Evolutionary conservation across 2,888 invertebrate genomes (phyloP).

Genomic region (Gymnoscelis rufifasciata): DNA sequence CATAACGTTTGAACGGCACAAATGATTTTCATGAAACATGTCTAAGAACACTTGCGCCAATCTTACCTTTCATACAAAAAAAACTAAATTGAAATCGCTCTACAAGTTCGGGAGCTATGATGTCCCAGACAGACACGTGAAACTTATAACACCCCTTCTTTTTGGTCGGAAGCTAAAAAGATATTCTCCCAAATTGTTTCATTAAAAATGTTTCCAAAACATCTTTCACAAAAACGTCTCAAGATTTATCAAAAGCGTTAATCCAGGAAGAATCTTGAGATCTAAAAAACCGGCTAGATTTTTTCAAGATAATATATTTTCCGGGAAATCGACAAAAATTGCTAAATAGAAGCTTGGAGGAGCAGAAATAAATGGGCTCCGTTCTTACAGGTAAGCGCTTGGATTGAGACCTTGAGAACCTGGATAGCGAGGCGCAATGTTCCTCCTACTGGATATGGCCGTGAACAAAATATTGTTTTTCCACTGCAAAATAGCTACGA

Average conservation of each 20-base stretch:
- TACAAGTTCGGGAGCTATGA: too few relatives aligned
- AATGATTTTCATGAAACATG: too few relatives aligned
- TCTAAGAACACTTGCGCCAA: too few relatives aligned
- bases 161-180: too few relatives aligned
- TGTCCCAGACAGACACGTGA: too few relatives aligned
- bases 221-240: not conserved
- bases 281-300: slow-evolving; percentile 5
- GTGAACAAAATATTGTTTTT: too few relatives aligned
- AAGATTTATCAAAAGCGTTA: slow-evolving; percentile 1
- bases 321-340: slow-evolving; percentile 35
- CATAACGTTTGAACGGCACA: too few relatives aligned
- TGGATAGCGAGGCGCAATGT: not conserved
- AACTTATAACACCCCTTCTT: too few relatives aligned
- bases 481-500: too few relatives aligned
- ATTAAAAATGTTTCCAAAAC: not conserved
- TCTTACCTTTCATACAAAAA: too few relatives aligned
- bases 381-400: slow-evolving; percentile 38
- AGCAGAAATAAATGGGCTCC: slow-evolving; percentile 40
- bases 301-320: slow-evolving; percentile 26
- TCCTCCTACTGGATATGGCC: slow-evolving; percentile 11
- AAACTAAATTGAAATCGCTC: too few relatives aligned
- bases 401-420: slow-evolving; percentile 37
- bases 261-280: not conserved
- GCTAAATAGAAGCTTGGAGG: slow-evolving; percentile 33
- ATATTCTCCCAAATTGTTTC: not conserved